A percentile compares a stretch with the other conserved stretches of the same genome.
Conservation (phyloP, 2,888 invertebrate genomes). For the Listrodromus nycthemerus region DNA sequence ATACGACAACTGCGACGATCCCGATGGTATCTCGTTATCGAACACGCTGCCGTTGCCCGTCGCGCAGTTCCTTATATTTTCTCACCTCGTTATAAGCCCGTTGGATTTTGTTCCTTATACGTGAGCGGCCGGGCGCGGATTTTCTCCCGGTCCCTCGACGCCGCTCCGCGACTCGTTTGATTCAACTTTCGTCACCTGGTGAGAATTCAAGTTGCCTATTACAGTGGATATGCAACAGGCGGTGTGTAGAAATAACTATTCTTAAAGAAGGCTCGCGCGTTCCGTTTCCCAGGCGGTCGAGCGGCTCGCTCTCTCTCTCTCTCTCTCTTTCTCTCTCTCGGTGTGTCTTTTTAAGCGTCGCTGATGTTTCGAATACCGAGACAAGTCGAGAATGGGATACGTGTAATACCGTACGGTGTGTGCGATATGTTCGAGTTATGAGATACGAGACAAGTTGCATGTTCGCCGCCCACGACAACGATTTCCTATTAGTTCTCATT, state of each 20-base stretch:
- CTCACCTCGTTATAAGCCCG: slow-evolving; percentile 19
- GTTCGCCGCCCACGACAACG: slow-evolving; percentile 59
- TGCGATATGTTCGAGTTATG: slow-evolving; percentile 57
- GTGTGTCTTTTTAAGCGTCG: slow-evolving; percentile 18
- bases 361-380: slow-evolving; percentile 39
- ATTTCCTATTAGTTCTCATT: slow-evolving; percentile 61
- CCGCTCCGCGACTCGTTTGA: slow-evolving; percentile 48
- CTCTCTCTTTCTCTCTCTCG: too few relatives aligned
- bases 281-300: slow-evolving; percentile 41
- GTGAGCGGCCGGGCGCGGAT: slow-evolving; percentile 7
- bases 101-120: slow-evolving; percentile 47
- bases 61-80: slow-evolving; percentile 1
- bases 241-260: slow-evolving; percentile 44
- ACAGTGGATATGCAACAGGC: slow-evolving; percentile 10
- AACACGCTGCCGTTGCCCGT: neutral
- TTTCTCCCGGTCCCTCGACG: neutral
- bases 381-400: slow-evolving; percentile 1
- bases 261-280: slow-evolving; percentile 37
- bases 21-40: slow-evolving; percentile 50
- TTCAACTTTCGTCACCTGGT: slow-evolving; percentile 49
- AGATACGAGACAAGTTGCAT: slow-evolving; percentile 54
- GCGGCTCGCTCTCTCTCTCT: slow-evolving; percentile 10
- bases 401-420: neutral
- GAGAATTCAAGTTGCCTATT: slow-evolving; percentile 28
- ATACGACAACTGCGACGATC: neutral